Percentiles rank a stretch among this genome's conserved stretches.
Conservation (phyloP, 2,888 invertebrate species). For the Macrosoma leucophasiata region DNA sequence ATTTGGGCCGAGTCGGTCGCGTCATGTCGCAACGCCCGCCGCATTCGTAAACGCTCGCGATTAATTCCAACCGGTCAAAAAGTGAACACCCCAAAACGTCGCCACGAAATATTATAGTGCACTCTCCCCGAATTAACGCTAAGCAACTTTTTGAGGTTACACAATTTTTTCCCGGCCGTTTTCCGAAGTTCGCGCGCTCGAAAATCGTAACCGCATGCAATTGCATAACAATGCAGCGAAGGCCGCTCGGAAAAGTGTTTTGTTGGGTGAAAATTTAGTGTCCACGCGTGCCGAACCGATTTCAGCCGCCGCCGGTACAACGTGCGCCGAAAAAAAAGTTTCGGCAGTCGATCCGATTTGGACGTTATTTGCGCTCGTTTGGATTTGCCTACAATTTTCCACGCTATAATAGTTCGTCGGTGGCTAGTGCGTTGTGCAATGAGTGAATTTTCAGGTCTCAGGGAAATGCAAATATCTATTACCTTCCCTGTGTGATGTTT, state of each 20-base stretch:
- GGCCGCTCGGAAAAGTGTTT: conserved; percentile 57
- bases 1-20: conserved; percentile 46
- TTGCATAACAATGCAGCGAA: conserved; percentile 70
- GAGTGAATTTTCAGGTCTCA: conserved; percentile 62
- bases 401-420: conserved; percentile 30
- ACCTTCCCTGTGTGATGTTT: conserved; percentile 65
- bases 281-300: conserved; percentile 45
- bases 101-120: conserved; percentile 45
- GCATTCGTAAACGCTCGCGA: conserved; percentile 51
- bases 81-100: conserved; percentile 15
- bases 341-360: conserved; percentile 36
- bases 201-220: conserved; percentile 46
- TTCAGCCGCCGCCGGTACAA: conserved; percentile 54
- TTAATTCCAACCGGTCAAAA: conserved; percentile 34
- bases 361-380: conserved; percentile 35
- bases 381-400: conserved; percentile 35
- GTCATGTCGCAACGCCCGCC: conserved; percentile 38
- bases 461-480: conserved; percentile 63
- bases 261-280: conserved; percentile 51
- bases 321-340: conserved; percentile 53
- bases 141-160: conserved; percentile 46
- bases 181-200: conserved; percentile 37
- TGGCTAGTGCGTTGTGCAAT: conserved; percentile 32
- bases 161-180: conserved; percentile 46
- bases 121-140: conserved; percentile 33